A percentile compares a stretch with the other conserved stretches of the same genome.
Evolutionary conservation across 2,888 invertebrate genomes (phyloP).

Genomic region (Polydrusus tereticollis): DNA sequence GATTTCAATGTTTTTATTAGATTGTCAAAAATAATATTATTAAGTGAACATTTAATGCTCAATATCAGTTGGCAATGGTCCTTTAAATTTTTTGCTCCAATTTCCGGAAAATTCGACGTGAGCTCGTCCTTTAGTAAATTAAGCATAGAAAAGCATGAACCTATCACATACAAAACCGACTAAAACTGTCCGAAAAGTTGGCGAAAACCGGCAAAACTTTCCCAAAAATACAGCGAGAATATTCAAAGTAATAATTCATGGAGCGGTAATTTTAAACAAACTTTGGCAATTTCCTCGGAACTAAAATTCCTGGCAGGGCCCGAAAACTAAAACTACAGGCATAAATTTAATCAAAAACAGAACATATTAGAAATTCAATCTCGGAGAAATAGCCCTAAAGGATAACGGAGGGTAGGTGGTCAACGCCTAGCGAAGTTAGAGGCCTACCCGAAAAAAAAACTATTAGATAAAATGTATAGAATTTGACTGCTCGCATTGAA

Average conservation of each 20-base stretch:
- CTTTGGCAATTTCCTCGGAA: constrained; percentile 59
- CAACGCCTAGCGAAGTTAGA: constrained; percentile 37
- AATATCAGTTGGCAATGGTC: no score
- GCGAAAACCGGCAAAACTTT: constrained; percentile 39
- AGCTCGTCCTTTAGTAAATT: constrained; percentile 35
- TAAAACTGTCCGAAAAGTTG: constrained; percentile 48
- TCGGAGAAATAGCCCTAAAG: constrained; percentile 66
- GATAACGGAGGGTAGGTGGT: constrained; percentile 60
- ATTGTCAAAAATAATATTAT: no score
- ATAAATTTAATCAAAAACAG: constrained; percentile 69
- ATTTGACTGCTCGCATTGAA: no score
- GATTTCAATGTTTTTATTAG: no score
- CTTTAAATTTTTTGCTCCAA: background rate
- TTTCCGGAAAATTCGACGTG: background rate
- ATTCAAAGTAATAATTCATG: constrained; percentile 56
- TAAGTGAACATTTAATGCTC: no score
- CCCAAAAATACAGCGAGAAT: constrained; percentile 43
- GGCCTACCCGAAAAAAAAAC: no score
- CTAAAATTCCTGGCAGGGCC: constrained; percentile 56
- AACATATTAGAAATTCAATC: constrained; percentile 69
- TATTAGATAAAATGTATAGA: no score
- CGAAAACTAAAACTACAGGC: constrained; percentile 61
- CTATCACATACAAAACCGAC: constrained; percentile 44
- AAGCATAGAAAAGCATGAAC: constrained; percentile 37
- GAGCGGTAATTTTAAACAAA: constrained; percentile 58